Base-by-base conservation (phyloP, 2,113 vertebrate species). In the Pomatorhinus ruficollis region DNA sequence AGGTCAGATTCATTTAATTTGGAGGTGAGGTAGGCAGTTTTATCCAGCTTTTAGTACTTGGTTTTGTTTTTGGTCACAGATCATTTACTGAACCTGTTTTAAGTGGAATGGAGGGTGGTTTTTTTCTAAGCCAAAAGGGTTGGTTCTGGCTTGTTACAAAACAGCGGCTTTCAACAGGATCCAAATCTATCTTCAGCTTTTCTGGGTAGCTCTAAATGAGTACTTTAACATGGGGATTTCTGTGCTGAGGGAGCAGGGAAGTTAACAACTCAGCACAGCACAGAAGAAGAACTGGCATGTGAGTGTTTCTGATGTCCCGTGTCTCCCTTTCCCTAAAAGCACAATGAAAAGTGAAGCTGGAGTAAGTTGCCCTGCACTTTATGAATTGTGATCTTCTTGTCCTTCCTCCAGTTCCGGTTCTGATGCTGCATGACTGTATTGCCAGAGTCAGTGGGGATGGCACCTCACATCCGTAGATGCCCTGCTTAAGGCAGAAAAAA, bases 31-130 rank as follows among this genome's bases (percentile, higher is more conserved):
- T 61, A 61, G 93, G 78, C 75, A 93, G 87, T 94, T 97, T 91
- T 77, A 89, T 88, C 95, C 93, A 93, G 68, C 71, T 85, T 97
- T 94, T 97, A 85, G 91, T 94, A 78, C 63, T 97, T 91, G 95
- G 94, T 95, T 96, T 96, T 97, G 94, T 85, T 97, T 96, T 97
- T 96, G 95, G 96, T 97, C 95, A 97, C 93, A 91, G 94, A 96
- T 94, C 87, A 95, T 96, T 97, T 95, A 80, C 91, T 90, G 94
- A 96, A 97, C 91, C 94, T 96, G 95, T 95, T 96, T 96, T 91
- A 97, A 96, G 94, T 96, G 94, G 93, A 96, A 95, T 39, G 47
- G 63, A 93, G 90, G 45, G 83, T 90, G 74, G 1, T 25, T 87
- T 86, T 92, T 91, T 89, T 94, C 88, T 33, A 94, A 94, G 70